These are phyloP conservation scores for Stegostoma tigrinum DNA, from an alignment of 2,113 vertebrate genomes.

Conservation along the genomic window DNA sequence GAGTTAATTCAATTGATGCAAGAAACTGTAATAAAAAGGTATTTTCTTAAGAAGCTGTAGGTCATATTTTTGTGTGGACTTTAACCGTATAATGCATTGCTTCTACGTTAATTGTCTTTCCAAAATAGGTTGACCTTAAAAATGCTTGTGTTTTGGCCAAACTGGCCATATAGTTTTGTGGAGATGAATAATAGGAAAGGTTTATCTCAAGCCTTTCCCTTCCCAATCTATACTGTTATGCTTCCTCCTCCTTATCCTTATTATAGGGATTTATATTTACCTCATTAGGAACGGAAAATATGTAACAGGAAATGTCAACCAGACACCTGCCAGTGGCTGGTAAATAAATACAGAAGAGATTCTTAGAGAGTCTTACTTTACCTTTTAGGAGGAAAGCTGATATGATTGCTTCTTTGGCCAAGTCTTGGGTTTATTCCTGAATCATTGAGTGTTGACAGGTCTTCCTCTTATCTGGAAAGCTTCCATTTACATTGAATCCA, in stretches of 20 bases:
- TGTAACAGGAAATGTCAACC: neutral
- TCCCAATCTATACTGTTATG: neutral
- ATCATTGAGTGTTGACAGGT: neutral
- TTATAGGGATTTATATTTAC: neutral
- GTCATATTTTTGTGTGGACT: neutral
- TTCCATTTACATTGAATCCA: neutral
- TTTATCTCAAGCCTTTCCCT: neutral
- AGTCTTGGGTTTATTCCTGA: neutral
- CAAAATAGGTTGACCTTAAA: neutral
- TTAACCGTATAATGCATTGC: neutral
- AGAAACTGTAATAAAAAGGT: neutral
- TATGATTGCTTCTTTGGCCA: neutral
- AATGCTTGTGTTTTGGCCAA: neutral
- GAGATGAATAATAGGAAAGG: neutral
- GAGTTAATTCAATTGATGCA: neutral
- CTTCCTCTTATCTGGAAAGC: neutral
- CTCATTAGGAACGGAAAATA: neutral
- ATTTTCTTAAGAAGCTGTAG: neutral
- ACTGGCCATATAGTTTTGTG: neutral
- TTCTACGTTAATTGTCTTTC: neutral
- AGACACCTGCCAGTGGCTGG: neutral
- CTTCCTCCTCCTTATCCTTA: neutral
- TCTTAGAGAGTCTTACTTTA: neutral
- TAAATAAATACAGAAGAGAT: neutral
- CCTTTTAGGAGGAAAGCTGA: neutral